Evolutionary conservation across 2,888 invertebrate species (phyloP), one percentile per base, ranked within the genome.

Genomic region (Leptinotarsa peninsularis): DNA sequence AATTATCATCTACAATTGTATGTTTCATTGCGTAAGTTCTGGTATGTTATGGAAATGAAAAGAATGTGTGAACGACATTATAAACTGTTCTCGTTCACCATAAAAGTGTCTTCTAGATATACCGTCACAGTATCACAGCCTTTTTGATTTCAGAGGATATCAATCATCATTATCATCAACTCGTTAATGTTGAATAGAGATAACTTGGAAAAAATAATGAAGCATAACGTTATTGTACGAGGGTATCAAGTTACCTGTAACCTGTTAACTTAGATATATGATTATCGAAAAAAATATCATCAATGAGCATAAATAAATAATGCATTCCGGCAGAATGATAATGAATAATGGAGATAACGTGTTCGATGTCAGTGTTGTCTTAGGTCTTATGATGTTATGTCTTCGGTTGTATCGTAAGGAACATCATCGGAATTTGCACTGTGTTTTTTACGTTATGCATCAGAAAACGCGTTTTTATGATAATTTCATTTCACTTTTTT

Each of bases 131-230:
- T 43, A 43, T 13, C 63, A 63, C 33, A 43, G 27, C 27, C 10
- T 17, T n/a, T 63, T 17, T n/a, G 43, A 63, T 63, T 63, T 33
- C 27, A 5, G 33, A 33, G 27, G 33, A n/a, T 33, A 63, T 43
- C 33, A 43, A 69, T 58, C 43, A 69, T 49, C 56, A 69, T 69
- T 56, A 69, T 56, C 56, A 67, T 52, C 50, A 56, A 56, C 54
- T 27, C 58, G 58, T 69, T 54, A 21, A 27, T 18, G 49, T 17
- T 56, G 49, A 27, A 56, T 50, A 43, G 50, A 69, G 54, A 56
- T 69, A 58, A 54, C 43, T 69, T 54, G 69, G 15, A 69, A 33
- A 23, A 58, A 54, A n/a, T 69, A 56, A 69, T 18, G 69, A 43
- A 69, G 15, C 5, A 69, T 56, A 69, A 56, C 54, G 33, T 69